Base-by-base conservation (phyloP, 2,888 invertebrate species). In the Idaea biselata region DNA sequence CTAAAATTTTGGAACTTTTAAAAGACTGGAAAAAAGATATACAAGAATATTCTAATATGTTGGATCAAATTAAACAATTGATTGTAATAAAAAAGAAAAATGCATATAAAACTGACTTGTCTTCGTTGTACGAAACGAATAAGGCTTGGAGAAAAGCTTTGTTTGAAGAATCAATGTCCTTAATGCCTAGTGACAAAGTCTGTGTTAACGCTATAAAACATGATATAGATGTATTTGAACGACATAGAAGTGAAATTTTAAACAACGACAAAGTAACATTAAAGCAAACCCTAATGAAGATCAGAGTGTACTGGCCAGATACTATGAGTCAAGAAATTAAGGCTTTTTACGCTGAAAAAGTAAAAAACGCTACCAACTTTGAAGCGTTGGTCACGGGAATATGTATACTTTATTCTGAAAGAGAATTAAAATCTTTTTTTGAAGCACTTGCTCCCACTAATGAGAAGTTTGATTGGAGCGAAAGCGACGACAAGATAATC, bases 121-220 rank as follows among this genome's bases (percentile, higher is more conserved):
- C 74, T 8, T 55, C 66, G 6, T 66, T 89, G 54, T 90, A 88
- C 66, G 81, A 84, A 60, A 74, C 75, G 60, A 83, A 89, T 25
- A 89, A 86, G 64, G 75, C 82, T 16, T 89, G 88, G 88, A 77
- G 77, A 63, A 86, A 73, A 66, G 62, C 68, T 17, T 73, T 90
- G 72, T 89, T 89, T 69, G 79, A 86, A 62, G 83, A 87, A 44
- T 89, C 89, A 1, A 54, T 90, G 55, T 32, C 66, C 17, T 64
- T 89, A 62, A 70, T 70, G 55, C 83, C 82, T 5, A 74, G 73
- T 31, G 81, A 84, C 67, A 72, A 79, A n/a, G 82, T 76, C 8
- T 83, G 81, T 60, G 59, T 89, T n/a, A 89, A 89, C 67, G 83
- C 82, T 14, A 67, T 90, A 14, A 89, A 89, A 73, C 89, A 89